Evolutionary conservation across 2,797 vertebrate species (phyloP), one percentile per base, ranked within the genome.

Genomic region (Lithobates sylvaticus): DNA sequence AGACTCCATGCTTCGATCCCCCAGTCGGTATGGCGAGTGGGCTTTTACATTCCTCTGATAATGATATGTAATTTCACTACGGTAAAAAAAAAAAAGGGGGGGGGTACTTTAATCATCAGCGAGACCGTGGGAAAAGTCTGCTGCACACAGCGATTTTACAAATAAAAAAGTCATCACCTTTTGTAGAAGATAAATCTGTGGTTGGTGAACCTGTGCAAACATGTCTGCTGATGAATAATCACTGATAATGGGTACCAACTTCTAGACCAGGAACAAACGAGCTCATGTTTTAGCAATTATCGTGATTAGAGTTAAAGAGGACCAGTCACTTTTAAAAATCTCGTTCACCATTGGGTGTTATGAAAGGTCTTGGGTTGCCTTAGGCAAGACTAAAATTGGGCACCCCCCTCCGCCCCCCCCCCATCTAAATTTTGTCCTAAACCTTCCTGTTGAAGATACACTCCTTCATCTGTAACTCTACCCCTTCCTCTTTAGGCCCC

Each of bases 41-140:
- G 32, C 50, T 84, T 79, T 73, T 75, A 54, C 86, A 84, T 87
- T 87, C 86, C 81, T 79, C 42, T 64, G 70, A 82, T 87, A 84
- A 90, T 90, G 76, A 87, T 83, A 88, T 84, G 78, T 83, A 85
- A 88, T 88, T 89, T 86, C 26, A 32, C 32, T 71, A 42, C 44
- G 10, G 64, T 27, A 18, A 39, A 39, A 39, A 39, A 39, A 32
- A 29, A 29, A 29, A 29, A 29, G 75, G 21, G 65, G 27, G 84
- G 81, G 74, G 70, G 42, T 79, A 58, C 67, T 77, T 88, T 87
- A 84, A 85, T 67, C 76, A 54, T 79, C 42, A 21, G 75, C 75
- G 68, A 87, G 84, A 89, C 79, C 86, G 86, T 89, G 78, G 78
- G 86, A 89, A 85, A 70, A 10, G 39, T 83, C 71, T 76, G 83